Base-by-base conservation (phyloP, 2,888 invertebrate genomes). In the Uloborus plumipes region DNA sequence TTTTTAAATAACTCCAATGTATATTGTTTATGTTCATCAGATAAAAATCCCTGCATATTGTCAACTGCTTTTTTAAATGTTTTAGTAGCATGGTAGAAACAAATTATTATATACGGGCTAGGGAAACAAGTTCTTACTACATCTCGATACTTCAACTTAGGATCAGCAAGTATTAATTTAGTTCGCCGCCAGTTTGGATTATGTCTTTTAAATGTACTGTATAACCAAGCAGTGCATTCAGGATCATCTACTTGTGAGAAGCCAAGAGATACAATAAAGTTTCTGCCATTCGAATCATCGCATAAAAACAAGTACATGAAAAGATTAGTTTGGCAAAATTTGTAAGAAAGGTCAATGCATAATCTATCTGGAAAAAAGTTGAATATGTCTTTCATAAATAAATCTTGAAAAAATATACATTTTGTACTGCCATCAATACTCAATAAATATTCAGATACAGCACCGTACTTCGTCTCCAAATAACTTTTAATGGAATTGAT, bases 321-420 rank as follows among this genome's bases (percentile, higher is more conserved):
- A 39, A 74, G 11, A 64, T 64, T 65, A n/a, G 53, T 51, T 20
- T 71, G 51, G 16, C 74, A 55, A n/a, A 14, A 47, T 49, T 50
- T 74, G 22, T 50, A 69, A 22, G 62, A 64, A 58, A 69, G 18
- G 50, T 80, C 80, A 13, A 80, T 55, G 20, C 80, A 80, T 18
- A 80, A 14, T 6, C 80, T 61, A 31, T 80, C 70, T 9, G 80
- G 80, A 69, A 62, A 80, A 74, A 80, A 80, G 31, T 74, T 80
- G 58, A 80, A 80, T 16, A 74, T 13, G 58, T 80, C 80, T 66
- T 80, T 80, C 80, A 80, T 80, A 50, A 50, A 74, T 2, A 69
- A 39, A 74, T 80, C 80, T 58, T 80, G 80, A 51, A 74, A 64
- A 70, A 69, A 80, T 11, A 80, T 51, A 50, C 80, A 64, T 15